Evolutionary conservation across 1,140 invertebrate genomes (phyloP).

Genomic region (Drosophila jambulina): DNA sequence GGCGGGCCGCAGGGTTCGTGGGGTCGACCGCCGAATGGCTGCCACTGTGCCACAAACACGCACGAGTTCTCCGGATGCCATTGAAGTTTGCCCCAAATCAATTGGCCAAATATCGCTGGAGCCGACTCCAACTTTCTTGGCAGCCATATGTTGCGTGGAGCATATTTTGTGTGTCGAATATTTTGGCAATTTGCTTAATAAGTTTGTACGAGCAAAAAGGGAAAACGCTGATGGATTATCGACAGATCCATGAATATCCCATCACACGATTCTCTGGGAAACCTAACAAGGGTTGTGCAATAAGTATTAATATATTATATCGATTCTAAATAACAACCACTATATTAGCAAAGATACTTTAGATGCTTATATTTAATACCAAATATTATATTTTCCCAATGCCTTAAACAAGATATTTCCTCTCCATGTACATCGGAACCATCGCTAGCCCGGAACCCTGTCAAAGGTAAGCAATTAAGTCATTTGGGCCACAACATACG

Average conservation of each 20-base stretch:
- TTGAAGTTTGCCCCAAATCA: conserved; percentile 62
- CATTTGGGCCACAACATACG: conserved; percentile 26
- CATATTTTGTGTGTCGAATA: conserved; percentile 27
- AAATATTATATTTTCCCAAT: not conserved
- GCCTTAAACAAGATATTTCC: not conserved
- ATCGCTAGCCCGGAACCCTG: not conserved
- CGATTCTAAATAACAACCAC: accelerated
- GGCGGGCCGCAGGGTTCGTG: conserved; percentile 31
- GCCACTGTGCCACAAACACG: conserved; percentile 68
- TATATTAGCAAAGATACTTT: not conserved
- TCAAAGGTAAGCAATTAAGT: conserved; percentile 38
- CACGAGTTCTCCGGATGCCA: conserved; percentile 44
- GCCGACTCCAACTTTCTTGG: conserved; percentile 42
- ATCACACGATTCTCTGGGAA: not conserved
- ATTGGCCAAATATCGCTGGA: conserved; percentile 62
- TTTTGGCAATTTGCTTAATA: conserved; percentile 53
- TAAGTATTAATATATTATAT: not conserved
- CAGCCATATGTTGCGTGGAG: conserved; percentile 23
- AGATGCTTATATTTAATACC: not conserved
- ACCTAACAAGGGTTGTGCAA: not conserved
- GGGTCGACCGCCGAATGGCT: conserved; percentile 46
- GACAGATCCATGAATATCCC: not conserved
- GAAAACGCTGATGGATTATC: conserved; percentile 16
- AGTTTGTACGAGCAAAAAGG: conserved; percentile 9
- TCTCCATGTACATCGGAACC: not conserved